phyloP scores from a whole-genome alignment of 1,140 invertebrate species.

The Drosophila varians region DNA sequence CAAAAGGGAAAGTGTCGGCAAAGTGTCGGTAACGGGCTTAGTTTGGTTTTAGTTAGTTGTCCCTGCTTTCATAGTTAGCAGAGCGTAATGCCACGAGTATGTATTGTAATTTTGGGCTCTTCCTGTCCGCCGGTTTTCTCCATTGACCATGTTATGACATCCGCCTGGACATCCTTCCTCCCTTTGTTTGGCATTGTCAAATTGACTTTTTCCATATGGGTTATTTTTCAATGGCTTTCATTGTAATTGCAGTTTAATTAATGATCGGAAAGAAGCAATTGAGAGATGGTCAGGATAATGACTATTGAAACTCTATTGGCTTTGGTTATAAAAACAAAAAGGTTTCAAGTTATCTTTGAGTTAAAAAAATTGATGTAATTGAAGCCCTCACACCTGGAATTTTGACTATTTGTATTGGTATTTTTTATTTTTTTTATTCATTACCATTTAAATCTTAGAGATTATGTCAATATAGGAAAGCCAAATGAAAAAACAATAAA shows the following conservation, averaged over 20 bases:
- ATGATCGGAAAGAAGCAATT: constrained; percentile 11
- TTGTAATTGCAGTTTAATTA: constrained; percentile 38
- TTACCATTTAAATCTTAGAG: not conserved
- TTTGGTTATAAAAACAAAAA: constrained; percentile 4
- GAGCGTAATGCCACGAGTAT: constrained; percentile 24
- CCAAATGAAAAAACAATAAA: not conserved
- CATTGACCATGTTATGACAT: constrained; percentile 15
- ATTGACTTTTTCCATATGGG: constrained; percentile 2
- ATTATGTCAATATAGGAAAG: constrained; percentile 4
- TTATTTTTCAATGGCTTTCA: constrained; percentile 11
- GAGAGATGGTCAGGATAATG: not conserved
- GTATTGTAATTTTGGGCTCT: constrained; percentile 20
- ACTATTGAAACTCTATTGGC: not conserved
- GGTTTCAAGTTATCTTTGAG: not conserved
- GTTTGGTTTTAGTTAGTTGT: constrained; percentile 26
- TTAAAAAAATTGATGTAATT: not conserved
- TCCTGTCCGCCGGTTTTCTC: constrained; percentile 7
- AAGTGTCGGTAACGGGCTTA: constrained; percentile 11
- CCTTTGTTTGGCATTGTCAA: constrained; percentile 28
- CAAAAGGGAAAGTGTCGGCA: constrained; percentile 6
- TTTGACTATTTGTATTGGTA: too few relatives aligned
- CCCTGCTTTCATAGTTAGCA: constrained; percentile 21
- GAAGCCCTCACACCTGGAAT: too few relatives aligned
- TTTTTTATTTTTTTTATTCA: too few relatives aligned
- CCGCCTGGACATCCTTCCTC: not conserved